A percentile compares a stretch with the other conserved stretches of the same genome.
Conservation (phyloP, 2,888 invertebrate species). For the Ommatoiulus sabulosus region DNA sequence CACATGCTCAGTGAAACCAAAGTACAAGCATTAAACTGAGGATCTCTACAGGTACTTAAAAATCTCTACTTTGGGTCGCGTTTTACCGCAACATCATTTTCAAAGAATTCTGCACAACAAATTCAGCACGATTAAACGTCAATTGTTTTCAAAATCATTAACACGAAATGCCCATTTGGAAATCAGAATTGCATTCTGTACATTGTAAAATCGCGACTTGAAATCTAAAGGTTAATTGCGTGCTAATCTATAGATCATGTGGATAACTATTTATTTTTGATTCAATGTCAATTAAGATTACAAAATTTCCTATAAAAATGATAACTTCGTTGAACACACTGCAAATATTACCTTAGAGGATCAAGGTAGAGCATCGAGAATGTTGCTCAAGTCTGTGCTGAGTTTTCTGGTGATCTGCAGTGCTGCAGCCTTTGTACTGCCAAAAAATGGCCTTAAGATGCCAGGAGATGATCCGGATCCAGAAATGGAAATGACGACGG, state of each 20-base stretch:
- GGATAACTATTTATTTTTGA: not conserved
- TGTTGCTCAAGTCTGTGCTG: not conserved
- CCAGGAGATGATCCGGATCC: slow-evolving; percentile 18
- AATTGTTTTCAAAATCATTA: not conserved
- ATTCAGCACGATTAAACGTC: too few relatives aligned
- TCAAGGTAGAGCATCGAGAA: not conserved
- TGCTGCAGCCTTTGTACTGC: not conserved
- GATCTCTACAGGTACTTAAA: too few relatives aligned
- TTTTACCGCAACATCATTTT: too few relatives aligned
- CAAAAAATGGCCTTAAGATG: not conserved
- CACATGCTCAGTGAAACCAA: too few relatives aligned
- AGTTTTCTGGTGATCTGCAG: slow-evolving; percentile 11
- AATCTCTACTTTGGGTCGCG: too few relatives aligned
- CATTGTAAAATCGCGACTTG: not conserved
- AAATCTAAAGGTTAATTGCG: not conserved
- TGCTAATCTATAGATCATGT: not conserved
- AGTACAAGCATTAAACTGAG: too few relatives aligned
- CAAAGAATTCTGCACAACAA: too few relatives aligned
- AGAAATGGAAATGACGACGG: slow-evolving; percentile 10
- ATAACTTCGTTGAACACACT: not conserved
- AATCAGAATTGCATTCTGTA: not conserved
- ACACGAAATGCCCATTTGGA: not conserved
- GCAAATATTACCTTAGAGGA: not conserved
- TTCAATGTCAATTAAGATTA: not conserved
- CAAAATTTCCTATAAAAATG: not conserved